phyloP scores from a whole-genome alignment of 2,797 vertebrate species.

The Prunella strophiata region DNA sequence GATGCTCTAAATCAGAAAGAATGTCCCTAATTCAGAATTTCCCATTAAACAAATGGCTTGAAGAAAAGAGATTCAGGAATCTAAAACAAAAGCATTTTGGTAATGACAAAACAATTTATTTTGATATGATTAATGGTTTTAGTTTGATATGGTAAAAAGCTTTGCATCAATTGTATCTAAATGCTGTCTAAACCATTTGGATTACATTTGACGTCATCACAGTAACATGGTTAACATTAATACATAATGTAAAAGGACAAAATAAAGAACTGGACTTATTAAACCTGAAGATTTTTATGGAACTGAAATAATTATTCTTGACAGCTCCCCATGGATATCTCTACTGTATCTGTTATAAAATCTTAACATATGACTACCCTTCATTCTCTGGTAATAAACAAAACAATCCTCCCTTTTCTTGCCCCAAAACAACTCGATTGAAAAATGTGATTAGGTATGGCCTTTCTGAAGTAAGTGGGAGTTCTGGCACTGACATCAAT shows the following conservation, averaged over 20 bases:
- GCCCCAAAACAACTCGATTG: background rate
- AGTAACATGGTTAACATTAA: background rate
- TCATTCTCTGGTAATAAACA: background rate
- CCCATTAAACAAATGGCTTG: background rate
- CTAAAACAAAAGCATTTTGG: background rate
- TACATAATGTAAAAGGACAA: background rate
- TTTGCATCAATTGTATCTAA: slow-evolving; percentile 16
- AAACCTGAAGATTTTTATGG: background rate
- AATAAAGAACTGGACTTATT: background rate
- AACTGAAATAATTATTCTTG: slow-evolving; percentile 19
- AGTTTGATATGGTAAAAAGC: background rate
- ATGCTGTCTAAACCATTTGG: background rate
- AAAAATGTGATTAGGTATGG: background rate
- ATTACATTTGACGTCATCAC: background rate
- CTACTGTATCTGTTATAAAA: background rate
- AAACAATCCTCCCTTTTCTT: background rate
- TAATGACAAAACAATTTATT: slow-evolving; percentile 11
- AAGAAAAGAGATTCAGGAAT: background rate
- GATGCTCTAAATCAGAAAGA: background rate
- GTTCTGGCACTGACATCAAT: background rate
- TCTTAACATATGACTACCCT: background rate
- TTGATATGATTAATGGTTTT: background rate
- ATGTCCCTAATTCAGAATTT: background rate
- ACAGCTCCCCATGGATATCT: background rate
- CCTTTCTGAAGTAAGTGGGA: background rate